Base-by-base conservation (phyloP, 1,140 invertebrate genomes). In the Diachasmimorpha longicaudata region DNA sequence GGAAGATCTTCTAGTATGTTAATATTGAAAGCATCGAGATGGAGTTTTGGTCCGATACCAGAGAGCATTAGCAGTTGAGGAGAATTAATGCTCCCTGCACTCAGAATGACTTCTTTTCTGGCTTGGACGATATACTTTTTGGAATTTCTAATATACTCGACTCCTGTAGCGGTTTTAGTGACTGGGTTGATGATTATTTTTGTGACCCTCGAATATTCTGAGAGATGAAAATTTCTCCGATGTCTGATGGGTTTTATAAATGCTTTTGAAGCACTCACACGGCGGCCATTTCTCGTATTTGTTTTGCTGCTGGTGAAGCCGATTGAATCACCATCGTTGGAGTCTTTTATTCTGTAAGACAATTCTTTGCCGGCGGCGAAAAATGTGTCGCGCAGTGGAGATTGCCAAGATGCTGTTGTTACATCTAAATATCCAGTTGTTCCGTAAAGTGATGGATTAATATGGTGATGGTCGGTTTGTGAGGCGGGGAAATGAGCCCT, bases 201-300 rank as follows among this genome's bases (percentile, higher is more conserved):
- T 0, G 90, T 94, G 0, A 93, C 91, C 21, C 91, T 90, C 0
- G 93, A 92, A 48, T 90, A 89, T 67, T 93, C 93, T 0, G 93
- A 91, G 0, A 96, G 89, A 78, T 93, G 91, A 0, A 97, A 89
- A 82, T 97, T 97, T 25, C 73, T 73, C 58, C 95, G 90, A 31
- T 90, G 81, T 10, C 89, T 86, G 5, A 92, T 85, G 0, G 92
- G 92, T 77, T 90, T 90, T 25, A 94, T 82, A 82, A 93, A 94
- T 0, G 93, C 93, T 86, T 93, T 93, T 0, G 89, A 90, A 8
- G 93, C 91, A 79, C 94, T 95, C 69, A 94, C 94, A 77, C 95
- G 86, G 68, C 90, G 84, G 0, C 94, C 94, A 37, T 92, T 89
- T 9, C 92, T 86, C 77, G 95, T 90, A 10, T 93, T 95, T 0